Conservation (phyloP, 2,797 vertebrate species). For the Podarcis lilfordi region DNA sequence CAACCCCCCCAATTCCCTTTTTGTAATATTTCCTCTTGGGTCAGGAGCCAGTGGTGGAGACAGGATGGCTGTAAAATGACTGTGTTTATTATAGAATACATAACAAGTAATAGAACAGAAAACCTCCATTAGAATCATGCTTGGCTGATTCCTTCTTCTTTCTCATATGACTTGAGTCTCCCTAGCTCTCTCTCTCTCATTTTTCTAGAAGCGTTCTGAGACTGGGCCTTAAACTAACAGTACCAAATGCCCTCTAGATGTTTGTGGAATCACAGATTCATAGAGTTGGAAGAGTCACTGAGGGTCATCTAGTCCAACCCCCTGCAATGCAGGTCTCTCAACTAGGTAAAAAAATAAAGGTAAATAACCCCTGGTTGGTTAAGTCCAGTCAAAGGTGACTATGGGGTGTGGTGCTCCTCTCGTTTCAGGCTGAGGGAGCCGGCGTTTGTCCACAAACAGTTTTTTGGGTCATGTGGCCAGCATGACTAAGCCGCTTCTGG, state of each 20-base stretch:
- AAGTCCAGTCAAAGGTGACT: too few species aligned
- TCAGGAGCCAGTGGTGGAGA: constrained; percentile 19
- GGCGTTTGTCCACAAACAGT: too few species aligned
- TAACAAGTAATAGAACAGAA: neutral
- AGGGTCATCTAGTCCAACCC: too few species aligned
- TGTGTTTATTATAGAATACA: neutral
- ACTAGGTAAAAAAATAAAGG: neutral
- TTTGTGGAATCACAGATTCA: too few species aligned
- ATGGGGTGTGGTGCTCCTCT: too few species aligned
- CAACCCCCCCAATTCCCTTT: neutral
- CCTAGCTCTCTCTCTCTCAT: neutral
- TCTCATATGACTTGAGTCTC: neutral
- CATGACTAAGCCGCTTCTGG: too few species aligned
- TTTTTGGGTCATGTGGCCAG: too few species aligned
- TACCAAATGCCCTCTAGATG: neutral
- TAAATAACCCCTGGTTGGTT: neutral
- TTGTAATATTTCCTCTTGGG: neutral
- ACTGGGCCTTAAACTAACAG: neutral
- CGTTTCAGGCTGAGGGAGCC: too few species aligned
- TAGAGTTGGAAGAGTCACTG: too few species aligned
- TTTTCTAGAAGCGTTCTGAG: neutral
- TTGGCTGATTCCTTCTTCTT: neutral
- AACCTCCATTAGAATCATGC: neutral
- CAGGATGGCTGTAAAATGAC: constrained; percentile 27
- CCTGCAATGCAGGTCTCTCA: neutral